These are phyloP conservation scores for Petrolisthes manimaculis DNA, from an alignment of 2,888 invertebrate genomes.

Conservation along the genomic window DNA sequence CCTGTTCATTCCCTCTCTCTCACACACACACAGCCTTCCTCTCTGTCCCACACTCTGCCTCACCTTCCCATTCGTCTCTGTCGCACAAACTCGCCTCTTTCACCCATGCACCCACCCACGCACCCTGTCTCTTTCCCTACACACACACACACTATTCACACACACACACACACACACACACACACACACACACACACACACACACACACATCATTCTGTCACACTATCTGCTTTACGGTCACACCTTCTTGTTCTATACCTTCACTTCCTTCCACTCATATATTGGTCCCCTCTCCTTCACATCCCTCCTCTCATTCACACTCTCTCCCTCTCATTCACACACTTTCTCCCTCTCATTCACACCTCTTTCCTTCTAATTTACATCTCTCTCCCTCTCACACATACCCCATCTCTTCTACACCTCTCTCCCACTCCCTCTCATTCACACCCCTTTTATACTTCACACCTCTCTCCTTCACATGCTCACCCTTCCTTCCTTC, in stretches of 20 bases:
- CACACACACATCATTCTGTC: no score
- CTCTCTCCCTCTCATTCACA: not conserved
- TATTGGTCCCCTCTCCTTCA: not conserved
- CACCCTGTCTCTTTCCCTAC: not conserved
- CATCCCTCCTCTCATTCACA: not conserved
- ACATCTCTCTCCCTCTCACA: not conserved
- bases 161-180: no score
- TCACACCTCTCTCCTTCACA: not conserved
- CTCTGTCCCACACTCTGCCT: not conserved
- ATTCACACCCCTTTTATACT: not conserved
- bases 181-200: no score
- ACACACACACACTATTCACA: no score
- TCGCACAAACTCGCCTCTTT: not conserved
- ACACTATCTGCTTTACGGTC: not conserved
- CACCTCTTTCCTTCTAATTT: not conserved
- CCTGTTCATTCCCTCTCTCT: not conserved
- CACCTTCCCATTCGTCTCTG: not conserved
- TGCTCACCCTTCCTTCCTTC: not conserved
- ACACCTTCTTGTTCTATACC: not conserved
- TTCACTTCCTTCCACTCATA: not conserved
- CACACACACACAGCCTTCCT: not conserved
- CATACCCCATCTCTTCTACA: not conserved
- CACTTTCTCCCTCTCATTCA: not conserved
- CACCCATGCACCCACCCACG: not conserved
- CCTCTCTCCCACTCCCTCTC: not conserved